Percentiles rank a stretch among this genome's conserved stretches.
Evolutionary conservation across 2,888 invertebrate species (phyloP).

Genomic region (Sisyra terminalis): DNA sequence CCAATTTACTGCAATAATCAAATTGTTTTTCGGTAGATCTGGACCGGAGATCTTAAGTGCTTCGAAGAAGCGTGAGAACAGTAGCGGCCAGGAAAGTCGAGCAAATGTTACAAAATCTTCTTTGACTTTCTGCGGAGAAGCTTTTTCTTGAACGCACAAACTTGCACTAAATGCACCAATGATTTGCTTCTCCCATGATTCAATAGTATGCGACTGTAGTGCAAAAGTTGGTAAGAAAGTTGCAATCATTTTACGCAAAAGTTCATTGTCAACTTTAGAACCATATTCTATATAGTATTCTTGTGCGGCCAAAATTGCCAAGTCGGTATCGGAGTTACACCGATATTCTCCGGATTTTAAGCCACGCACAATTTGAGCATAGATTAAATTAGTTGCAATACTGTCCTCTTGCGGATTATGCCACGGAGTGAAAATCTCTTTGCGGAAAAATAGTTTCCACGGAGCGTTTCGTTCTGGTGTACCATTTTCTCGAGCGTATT

Average conservation of each 20-base stretch:
- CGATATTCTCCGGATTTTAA: conserved; percentile 87
- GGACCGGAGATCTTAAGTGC: conserved; percentile 62
- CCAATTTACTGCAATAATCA: conserved; percentile 89
- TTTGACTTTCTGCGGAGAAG: conserved; percentile 54
- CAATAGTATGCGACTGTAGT: conserved; percentile 29
- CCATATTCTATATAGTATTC: conserved; percentile 81
- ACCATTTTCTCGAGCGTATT: conserved; percentile 83
- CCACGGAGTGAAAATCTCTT: conserved; percentile 88
- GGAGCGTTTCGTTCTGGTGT: conserved; percentile 68
- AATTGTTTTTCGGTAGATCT: conserved; percentile 45
- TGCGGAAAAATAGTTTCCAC: conserved; percentile 75
- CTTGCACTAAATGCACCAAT: conserved; percentile 54
- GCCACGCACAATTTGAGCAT: conserved; percentile 73
- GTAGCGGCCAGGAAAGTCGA: conserved; percentile 83
- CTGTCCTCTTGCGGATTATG: conserved; percentile 70
- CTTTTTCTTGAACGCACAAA: conserved; percentile 49
- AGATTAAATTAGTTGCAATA: conserved; percentile 76
- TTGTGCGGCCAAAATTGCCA: conserved; percentile 77
- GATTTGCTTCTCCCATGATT: conserved; percentile 57
- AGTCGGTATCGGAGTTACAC: conserved; percentile 65
- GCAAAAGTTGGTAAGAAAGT: conserved; percentile 70
- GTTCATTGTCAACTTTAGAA: conserved; percentile 42
- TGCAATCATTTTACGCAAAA: conserved; percentile 51
- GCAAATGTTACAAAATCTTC: conserved; percentile 85
- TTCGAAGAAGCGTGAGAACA: conserved; percentile 90